phyloP scores from a whole-genome alignment of 2,888 invertebrate genomes.

The Nomada fucata region DNA sequence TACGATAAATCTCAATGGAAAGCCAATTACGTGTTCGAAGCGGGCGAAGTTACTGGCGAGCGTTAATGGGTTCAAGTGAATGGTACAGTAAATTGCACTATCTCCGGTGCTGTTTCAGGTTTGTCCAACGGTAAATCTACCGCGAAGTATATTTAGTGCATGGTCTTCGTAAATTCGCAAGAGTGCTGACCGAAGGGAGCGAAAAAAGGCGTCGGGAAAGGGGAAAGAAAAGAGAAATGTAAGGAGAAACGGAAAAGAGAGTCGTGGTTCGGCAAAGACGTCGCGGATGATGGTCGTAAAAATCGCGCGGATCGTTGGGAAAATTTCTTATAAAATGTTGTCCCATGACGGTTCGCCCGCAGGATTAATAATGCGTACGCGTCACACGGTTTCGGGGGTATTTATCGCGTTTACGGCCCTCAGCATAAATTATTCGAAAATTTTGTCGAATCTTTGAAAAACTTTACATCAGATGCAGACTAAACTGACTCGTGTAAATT shows the following conservation, averaged over 20 bases:
- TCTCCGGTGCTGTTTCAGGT: slow-evolving; percentile 65
- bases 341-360: slow-evolving; percentile 10
- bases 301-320: slow-evolving; percentile 18
- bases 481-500: no score
- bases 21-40: slow-evolving; percentile 66
- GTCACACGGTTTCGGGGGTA: slow-evolving; percentile 34
- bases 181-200: not conserved
- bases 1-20: slow-evolving; percentile 73
- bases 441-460: no score
- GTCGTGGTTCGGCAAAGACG: not conserved
- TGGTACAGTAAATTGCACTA: slow-evolving; percentile 72
- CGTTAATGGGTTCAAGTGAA: slow-evolving; percentile 75
- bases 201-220: not conserved
- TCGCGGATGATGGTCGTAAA: slow-evolving; percentile 26
- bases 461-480: no score
- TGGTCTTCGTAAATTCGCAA: slow-evolving; percentile 61
- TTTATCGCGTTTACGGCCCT: slow-evolving; percentile 57
- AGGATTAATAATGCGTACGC: slow-evolving; percentile 47
- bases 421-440: slow-evolving; percentile 18
- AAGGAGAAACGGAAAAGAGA: not conserved
- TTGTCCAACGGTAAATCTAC: slow-evolving; percentile 65
- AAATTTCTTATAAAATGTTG: slow-evolving; percentile 39
- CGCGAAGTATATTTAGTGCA: slow-evolving; percentile 60
- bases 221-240: no score
- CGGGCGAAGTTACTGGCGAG: slow-evolving; percentile 62